Evolutionary conservation across 1,140 invertebrate genomes (phyloP).

Genomic region (Holotrichia oblita): DNA sequence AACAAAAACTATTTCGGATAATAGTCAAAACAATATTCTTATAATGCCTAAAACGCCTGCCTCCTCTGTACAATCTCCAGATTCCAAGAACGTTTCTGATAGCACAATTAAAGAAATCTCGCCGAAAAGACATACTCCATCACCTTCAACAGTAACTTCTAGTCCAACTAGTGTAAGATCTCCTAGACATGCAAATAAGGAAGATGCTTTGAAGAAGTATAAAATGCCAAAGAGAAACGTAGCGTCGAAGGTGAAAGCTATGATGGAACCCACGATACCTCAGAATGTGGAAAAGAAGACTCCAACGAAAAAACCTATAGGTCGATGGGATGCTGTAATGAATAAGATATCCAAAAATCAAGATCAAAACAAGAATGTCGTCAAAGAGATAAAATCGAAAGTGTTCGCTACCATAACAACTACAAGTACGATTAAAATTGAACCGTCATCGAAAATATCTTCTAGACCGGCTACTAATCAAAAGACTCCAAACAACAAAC

Average conservation of each 20-base stretch:
- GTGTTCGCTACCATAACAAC: constrained; percentile 61
- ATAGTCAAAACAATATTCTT: constrained; percentile 60
- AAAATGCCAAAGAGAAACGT: constrained; percentile 81
- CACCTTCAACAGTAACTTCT: constrained; percentile 44
- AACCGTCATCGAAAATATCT: neutral
- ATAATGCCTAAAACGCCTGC: constrained; percentile 43
- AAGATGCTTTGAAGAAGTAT: constrained; percentile 70
- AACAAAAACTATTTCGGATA: constrained; percentile 56
- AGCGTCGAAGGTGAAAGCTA: constrained; percentile 76
- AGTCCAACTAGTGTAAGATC: constrained; percentile 53
- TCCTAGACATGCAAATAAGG: constrained; percentile 59
- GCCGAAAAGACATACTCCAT: constrained; percentile 63
- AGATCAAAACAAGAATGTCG: constrained; percentile 71
- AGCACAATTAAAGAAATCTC: constrained; percentile 62
- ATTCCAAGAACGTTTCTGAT: constrained; percentile 40
- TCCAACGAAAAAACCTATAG: constrained; percentile 58
- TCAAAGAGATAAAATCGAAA: constrained; percentile 85
- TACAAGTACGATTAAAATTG: constrained; percentile 17
- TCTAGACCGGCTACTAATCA: constrained; percentile 44
- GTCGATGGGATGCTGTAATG: constrained; percentile 82
- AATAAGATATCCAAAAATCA: constrained; percentile 82
- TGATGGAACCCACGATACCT: constrained; percentile 63
- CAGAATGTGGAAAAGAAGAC: constrained; percentile 57
- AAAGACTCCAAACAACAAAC: constrained; percentile 53
- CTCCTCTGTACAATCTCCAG: constrained; percentile 33